Evolutionary conservation across 1,140 invertebrate genomes (phyloP).

Genomic region (Acyrthosiphon pisum): DNA sequence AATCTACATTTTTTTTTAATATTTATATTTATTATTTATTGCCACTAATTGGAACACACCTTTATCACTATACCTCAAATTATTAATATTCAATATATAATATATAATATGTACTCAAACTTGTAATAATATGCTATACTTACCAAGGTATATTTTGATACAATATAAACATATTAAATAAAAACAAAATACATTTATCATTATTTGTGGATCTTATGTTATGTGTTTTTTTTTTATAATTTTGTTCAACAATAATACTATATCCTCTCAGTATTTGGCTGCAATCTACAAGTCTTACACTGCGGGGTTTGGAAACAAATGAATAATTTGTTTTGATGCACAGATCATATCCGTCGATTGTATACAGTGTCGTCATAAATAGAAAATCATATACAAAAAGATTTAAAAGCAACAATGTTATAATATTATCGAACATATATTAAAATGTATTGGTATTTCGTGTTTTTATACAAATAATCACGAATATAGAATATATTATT

Average conservation of each 20-base stretch:
- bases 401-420: background rate
- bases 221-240: background rate
- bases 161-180: too few species aligned
- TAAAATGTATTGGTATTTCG: background rate
- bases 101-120: too few species aligned
- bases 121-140: too few species aligned
- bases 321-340: too few species aligned
- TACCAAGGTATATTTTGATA: too few species aligned
- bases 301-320: background rate
- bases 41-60: too few species aligned
- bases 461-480: background rate
- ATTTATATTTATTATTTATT: too few species aligned
- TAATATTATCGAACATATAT: background rate
- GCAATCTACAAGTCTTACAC: background rate
- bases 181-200: too few species aligned
- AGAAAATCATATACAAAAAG: background rate
- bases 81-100: too few species aligned
- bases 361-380: background rate
- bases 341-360: background rate
- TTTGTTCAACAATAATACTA: background rate
- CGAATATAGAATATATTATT: background rate
- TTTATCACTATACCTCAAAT: too few species aligned
- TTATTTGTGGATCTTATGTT: too few species aligned
- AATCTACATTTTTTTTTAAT: too few species aligned
- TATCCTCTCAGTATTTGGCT: background rate